Evolutionary conservation across 2,888 invertebrate genomes (phyloP).

Genomic region (Eudasyphora cyanicolor): DNA sequence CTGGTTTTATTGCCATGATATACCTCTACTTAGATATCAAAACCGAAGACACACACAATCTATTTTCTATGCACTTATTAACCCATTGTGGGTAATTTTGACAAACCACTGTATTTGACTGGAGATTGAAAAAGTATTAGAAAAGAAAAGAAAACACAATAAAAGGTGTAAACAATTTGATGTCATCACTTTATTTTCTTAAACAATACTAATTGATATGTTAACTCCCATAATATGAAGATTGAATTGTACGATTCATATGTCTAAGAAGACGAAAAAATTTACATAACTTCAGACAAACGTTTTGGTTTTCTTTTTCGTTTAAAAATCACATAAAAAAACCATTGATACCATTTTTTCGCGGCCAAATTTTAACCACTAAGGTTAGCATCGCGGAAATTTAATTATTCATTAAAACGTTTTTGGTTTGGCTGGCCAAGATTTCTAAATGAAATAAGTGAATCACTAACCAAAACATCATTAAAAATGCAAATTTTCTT

Average conservation of each 20-base stretch:
- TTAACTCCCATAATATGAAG: not conserved
- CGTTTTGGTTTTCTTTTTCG: no score
- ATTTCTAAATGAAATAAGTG: not conserved
- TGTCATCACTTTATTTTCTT: not conserved
- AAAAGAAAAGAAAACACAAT: not conserved
- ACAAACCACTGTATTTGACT: no score
- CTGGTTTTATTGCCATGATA: slow-evolving; percentile 51
- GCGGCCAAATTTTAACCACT: not conserved
- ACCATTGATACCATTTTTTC: not conserved
- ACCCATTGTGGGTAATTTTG: not conserved
- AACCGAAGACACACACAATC: not conserved
- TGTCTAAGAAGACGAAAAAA: not conserved
- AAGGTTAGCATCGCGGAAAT: not conserved
- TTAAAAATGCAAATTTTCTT: not conserved
- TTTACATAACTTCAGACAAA: not conserved
- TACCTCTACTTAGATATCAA: no score
- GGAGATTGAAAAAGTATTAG: no score
- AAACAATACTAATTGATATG: not conserved
- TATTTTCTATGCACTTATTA: slow-evolving; percentile 14
- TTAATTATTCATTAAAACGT: not conserved
- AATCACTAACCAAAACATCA: slow-evolving; percentile 1
- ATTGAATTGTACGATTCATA: not conserved
- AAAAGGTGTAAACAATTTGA: not conserved
- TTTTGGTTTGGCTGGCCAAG: not conserved
- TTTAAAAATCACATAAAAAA: no score